Evolutionary conservation across 2,113 vertebrate species (phyloP).

Genomic region (Phylloscopus trochilus): DNA sequence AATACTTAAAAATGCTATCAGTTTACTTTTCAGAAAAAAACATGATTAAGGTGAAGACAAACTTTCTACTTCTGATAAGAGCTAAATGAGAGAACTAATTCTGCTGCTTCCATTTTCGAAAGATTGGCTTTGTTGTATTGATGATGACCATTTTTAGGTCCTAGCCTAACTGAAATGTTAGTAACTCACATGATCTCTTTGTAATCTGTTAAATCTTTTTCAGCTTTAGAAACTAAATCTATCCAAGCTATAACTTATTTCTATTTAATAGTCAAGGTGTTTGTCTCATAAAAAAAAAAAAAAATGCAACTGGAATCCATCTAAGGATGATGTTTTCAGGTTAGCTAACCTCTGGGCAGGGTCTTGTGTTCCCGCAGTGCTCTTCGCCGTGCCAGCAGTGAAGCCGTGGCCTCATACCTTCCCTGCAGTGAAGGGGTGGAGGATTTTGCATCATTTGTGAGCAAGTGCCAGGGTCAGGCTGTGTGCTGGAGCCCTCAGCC

Average conservation of each 20-base stretch:
- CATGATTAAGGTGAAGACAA: not conserved
- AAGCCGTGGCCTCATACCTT: not conserved
- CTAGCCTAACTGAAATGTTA: not conserved
- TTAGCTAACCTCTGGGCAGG: not conserved
- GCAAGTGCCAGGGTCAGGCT: too few relatives aligned
- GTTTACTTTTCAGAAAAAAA: not conserved
- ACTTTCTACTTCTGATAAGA: not conserved
- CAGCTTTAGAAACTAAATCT: not conserved
- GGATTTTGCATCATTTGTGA: fast-evolving
- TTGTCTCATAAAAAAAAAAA: not conserved
- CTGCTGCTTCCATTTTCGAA: not conserved
- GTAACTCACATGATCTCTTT: not conserved
- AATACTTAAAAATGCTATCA: not conserved
- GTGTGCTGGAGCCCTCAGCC: fast-evolving
- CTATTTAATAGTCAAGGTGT: not conserved
- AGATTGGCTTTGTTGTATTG: not conserved
- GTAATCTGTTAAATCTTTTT: not conserved
- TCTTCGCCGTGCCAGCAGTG: not conserved
- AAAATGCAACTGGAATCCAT: not conserved
- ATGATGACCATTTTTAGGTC: not conserved
- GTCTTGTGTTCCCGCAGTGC: fast-evolving
- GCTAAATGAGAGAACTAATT: not conserved
- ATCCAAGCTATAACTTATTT: not conserved
- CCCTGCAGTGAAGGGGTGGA: not conserved
- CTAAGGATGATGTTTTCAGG: not conserved